Percentiles rank a stretch among this genome's conserved stretches.
phyloP scores from a whole-genome alignment of 2,888 invertebrate species.

The Coelogynopora nodosa region DNA sequence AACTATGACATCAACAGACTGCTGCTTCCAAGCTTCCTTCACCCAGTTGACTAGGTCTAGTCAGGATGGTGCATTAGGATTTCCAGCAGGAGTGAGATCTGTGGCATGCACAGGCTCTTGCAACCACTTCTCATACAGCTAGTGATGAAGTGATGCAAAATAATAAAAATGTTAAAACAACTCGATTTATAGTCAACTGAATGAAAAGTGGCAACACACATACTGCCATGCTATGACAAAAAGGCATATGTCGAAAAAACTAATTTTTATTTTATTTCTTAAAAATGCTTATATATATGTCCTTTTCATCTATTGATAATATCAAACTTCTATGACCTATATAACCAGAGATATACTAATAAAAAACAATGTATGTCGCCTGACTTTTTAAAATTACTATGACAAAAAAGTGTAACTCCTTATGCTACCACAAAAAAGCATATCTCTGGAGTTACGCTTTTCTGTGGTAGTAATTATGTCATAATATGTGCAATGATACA shows the following conservation, averaged over 20 bases:
- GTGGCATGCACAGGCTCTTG: not conserved
- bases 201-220: too few relatives aligned
- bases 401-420: not conserved
- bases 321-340: constrained; percentile 31
- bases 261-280: constrained; percentile 16
- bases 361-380: not conserved
- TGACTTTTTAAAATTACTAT: not conserved
- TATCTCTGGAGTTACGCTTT: not conserved
- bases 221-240: not conserved
- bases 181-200: too few relatives aligned
- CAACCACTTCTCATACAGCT: not conserved
- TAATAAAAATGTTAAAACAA: too few relatives aligned
- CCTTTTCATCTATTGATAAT: constrained; percentile 22
- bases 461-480: not conserved
- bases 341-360: constrained; percentile 31
- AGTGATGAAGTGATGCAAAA: too few relatives aligned
- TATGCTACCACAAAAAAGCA: not conserved
- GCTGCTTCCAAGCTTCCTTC: not conserved
- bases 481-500: constrained; percentile 20
- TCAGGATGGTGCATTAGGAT: not conserved
- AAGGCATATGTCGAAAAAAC: not conserved
- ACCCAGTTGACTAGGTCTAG: not conserved
- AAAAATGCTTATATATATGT: constrained; percentile 25
- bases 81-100: not conserved
- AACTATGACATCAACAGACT: not conserved